A percentile compares a stretch with the other conserved stretches of the same genome.
Evolutionary conservation across 1,140 invertebrate species (phyloP).

Genomic region (Drosophila ogumai): DNA sequence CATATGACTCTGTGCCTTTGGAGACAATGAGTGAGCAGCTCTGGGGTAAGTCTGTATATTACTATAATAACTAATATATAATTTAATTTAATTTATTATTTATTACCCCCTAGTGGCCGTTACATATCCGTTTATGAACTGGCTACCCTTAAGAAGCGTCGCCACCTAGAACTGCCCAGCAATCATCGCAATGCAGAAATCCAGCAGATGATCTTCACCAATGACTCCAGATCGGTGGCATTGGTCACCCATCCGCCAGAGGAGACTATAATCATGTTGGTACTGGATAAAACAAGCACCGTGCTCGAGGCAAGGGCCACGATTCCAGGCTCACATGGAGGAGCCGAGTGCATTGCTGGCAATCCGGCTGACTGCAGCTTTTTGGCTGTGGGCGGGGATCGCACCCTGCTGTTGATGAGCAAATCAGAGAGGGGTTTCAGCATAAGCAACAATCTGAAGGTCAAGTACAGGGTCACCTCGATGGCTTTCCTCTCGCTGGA

Average conservation of each 20-base stretch:
- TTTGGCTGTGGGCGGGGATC: slow-evolving; percentile 89
- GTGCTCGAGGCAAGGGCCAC: slow-evolving; percentile 88
- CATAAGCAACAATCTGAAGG: slow-evolving; percentile 90
- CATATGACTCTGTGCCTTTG: too few relatives aligned
- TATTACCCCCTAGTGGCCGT: slow-evolving; percentile 40
- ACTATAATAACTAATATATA: too few relatives aligned
- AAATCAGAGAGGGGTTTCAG: slow-evolving; percentile 89
- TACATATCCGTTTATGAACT: slow-evolving; percentile 87
- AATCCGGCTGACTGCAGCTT: slow-evolving; percentile 91
- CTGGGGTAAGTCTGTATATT: too few relatives aligned
- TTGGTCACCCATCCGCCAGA: slow-evolving; percentile 90
- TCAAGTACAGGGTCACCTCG: slow-evolving; percentile 88
- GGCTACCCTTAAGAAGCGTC: slow-evolving; percentile 86
- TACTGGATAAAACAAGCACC: slow-evolving; percentile 91
- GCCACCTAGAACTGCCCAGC: slow-evolving; percentile 86
- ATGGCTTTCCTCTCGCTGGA: slow-evolving; percentile 89
- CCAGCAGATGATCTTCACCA: slow-evolving; percentile 89
- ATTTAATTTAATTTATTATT: too few relatives aligned
- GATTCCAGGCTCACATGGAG: slow-evolving; percentile 85
- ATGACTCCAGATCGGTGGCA: slow-evolving; percentile 89
- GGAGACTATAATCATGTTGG: slow-evolving; percentile 90
- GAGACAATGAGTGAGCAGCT: too few relatives aligned
- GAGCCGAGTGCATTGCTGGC: slow-evolving; percentile 71
- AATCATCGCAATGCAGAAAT: slow-evolving; percentile 86
- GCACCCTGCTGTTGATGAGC: slow-evolving; percentile 89